A percentile compares a stretch with the other conserved stretches of the same genome.
Evolutionary conservation across 2,797 vertebrate species (phyloP).

Genomic region (Hemibagrus guttatus): DNA sequence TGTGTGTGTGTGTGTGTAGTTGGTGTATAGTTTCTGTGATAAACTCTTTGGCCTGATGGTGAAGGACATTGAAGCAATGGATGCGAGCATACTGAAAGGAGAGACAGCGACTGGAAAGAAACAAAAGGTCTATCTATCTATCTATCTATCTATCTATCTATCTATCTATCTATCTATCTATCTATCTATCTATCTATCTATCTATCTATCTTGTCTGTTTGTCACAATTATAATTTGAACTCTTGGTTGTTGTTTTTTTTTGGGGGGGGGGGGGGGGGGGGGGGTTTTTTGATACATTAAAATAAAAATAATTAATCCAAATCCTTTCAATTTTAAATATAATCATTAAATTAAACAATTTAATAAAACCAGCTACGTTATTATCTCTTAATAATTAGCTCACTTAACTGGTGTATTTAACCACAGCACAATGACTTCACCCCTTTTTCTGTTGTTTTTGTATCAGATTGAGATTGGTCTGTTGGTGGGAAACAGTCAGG

Average conservation of each 20-base stretch:
- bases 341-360: neutral
- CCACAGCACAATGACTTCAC: neutral
- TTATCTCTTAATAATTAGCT: neutral
- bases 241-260: neutral
- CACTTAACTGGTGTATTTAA: neutral
- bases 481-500: slow-evolving; percentile 94
- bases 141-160: neutral
- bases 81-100: slow-evolving; percentile 91
- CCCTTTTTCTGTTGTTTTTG: neutral
- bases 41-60: slow-evolving; percentile 92
- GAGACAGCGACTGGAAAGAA: slow-evolving; percentile 84
- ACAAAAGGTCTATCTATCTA: slow-evolving; percentile 81
- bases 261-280: too few species aligned
- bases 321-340: neutral
- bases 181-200: neutral
- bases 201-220: neutral
- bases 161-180: neutral
- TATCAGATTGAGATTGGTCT: slow-evolving; percentile 90
- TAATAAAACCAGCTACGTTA: neutral
- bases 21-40: slow-evolving; percentile 94
- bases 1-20: slow-evolving; percentile 65
- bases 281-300: too few species aligned
- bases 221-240: neutral
- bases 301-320: too few species aligned
- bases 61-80: slow-evolving; percentile 95